Evolutionary conservation across 2,113 vertebrate species (phyloP).

Genomic region (Andinoacara biseriatus): DNA sequence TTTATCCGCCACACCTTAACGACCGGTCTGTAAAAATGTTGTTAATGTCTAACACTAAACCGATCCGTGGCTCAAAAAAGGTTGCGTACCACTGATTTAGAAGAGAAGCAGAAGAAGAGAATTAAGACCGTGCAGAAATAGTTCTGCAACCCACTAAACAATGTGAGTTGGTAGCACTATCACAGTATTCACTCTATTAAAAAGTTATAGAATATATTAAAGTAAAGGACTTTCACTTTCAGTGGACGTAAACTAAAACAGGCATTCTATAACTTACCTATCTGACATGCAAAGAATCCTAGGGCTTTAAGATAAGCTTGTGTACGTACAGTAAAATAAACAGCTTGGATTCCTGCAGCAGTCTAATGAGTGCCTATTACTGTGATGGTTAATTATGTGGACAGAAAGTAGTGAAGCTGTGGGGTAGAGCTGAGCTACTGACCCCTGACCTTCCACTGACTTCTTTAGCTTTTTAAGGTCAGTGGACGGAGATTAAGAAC

Average conservation of each 20-base stretch:
- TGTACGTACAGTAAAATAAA: conserved; percentile 49
- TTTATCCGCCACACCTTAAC: too few species aligned
- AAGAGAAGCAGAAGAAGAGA: not conserved
- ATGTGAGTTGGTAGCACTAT: not conserved
- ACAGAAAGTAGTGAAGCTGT: conserved; percentile 54
- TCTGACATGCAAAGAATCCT: not conserved
- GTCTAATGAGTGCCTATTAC: conserved; percentile 60
- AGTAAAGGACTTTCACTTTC: not conserved
- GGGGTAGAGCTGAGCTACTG: conserved; percentile 49
- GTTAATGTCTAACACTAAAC: too few species aligned
- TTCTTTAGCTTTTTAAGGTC: conserved; percentile 54
- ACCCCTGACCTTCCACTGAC: conserved; percentile 49
- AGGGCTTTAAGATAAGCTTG: conserved; percentile 31
- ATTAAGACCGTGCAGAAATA: too few species aligned
- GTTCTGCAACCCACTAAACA: too few species aligned
- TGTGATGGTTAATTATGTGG: conserved; percentile 66
- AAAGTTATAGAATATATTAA: not conserved
- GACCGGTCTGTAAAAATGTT: too few species aligned
- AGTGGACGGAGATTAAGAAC: conserved; percentile 49
- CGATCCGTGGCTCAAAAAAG: too few species aligned
- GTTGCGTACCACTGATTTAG: not conserved
- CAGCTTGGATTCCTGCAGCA: conserved; percentile 32
- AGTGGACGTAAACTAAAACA: not conserved
- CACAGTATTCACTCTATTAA: not conserved
- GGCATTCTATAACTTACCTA: not conserved